phyloP scores from a whole-genome alignment of 2,888 invertebrate species.

The Orchesellides sinensis region DNA sequence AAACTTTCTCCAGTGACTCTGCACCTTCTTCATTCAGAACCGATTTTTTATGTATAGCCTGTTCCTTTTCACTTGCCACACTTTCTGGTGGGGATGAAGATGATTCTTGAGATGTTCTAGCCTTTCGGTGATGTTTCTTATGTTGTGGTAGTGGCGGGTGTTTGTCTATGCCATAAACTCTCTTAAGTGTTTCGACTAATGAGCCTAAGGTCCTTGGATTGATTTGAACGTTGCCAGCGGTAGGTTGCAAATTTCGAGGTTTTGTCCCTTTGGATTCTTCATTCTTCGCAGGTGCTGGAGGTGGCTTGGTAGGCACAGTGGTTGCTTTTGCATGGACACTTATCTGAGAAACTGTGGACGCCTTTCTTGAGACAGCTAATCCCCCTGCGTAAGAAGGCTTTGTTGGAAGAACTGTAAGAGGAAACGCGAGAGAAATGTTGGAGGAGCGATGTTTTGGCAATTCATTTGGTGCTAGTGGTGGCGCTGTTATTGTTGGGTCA shows the following conservation, averaged over 20 bases:
- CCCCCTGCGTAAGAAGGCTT: conserved; percentile 11
- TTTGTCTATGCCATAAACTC: background rate
- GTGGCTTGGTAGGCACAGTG: background rate
- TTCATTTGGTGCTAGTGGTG: too few species aligned
- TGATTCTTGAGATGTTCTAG: background rate
- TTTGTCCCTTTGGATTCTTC: conserved; percentile 10
- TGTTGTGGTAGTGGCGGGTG: background rate
- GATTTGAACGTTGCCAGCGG: background rate
- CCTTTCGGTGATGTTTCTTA: background rate
- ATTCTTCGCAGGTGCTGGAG: background rate
- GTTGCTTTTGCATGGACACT: background rate
- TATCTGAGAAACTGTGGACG: background rate
- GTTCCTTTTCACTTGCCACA: too few species aligned
- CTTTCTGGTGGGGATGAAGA: too few species aligned
- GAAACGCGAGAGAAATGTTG: background rate
- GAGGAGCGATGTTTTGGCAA: background rate
- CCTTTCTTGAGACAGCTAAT: background rate
- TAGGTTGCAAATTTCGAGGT: conserved; percentile 9
- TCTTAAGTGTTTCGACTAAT: conserved; percentile 13
- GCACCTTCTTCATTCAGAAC: background rate
- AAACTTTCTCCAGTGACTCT: background rate
- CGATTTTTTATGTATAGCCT: too few species aligned
- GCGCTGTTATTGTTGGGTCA: too few species aligned
- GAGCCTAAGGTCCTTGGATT: conserved; percentile 50
- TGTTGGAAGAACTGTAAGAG: conserved; percentile 11